Evolutionary conservation across 2,888 invertebrate species (phyloP).

Genomic region (Branchipolynoe longqiensis): DNA sequence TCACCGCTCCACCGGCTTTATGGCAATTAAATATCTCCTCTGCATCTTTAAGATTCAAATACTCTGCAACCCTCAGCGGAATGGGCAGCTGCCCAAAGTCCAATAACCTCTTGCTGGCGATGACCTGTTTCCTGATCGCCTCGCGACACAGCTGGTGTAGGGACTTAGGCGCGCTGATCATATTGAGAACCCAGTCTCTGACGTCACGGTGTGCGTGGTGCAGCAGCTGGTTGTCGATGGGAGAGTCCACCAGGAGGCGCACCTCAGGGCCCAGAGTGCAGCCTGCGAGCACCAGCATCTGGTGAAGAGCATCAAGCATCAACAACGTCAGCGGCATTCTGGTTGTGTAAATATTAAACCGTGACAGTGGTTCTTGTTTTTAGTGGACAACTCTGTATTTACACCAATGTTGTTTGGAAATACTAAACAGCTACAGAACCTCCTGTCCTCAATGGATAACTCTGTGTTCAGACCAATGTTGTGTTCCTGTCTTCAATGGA

Average conservation of each 20-base stretch:
- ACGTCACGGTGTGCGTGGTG: not conserved
- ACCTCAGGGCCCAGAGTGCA: constrained; percentile 7
- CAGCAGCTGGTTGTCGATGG: not conserved
- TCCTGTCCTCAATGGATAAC: too few species aligned
- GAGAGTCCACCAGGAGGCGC: not conserved
- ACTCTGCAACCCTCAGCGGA: not conserved
- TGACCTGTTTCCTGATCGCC: not conserved
- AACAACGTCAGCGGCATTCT: too few species aligned
- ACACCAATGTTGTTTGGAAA: too few species aligned
- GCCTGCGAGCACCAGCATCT: constrained; percentile 41
- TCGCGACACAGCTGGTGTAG: constrained; percentile 6
- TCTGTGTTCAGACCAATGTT: too few species aligned
- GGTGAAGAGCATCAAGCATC: not conserved
- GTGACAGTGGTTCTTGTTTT: too few species aligned
- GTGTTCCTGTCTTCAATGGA: too few species aligned
- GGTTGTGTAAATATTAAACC: too few species aligned
- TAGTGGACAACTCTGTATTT: too few species aligned
- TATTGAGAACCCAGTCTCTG: constrained; percentile 5
- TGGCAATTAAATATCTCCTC: not conserved
- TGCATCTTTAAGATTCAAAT: constrained; percentile 23
- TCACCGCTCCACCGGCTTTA: not conserved
- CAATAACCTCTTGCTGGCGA: not conserved
- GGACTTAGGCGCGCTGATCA: not conserved
- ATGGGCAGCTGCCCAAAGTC: not conserved
- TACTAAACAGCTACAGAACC: too few species aligned